phyloP scores from a whole-genome alignment of 2,888 invertebrate genomes.

The Phengaris arion region DNA sequence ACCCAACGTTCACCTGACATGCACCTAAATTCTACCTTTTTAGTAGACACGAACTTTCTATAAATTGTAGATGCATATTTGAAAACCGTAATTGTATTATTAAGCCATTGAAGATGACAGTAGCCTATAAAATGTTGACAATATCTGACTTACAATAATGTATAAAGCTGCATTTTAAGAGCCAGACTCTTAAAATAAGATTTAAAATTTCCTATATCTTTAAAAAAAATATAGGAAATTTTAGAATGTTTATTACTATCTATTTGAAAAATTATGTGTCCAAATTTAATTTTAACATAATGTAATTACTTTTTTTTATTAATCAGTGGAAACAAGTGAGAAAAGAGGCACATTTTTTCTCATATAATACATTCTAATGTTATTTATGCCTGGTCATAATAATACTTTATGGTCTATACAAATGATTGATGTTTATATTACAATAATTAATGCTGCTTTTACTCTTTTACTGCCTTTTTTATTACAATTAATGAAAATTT shows the following conservation, averaged over 20 bases:
- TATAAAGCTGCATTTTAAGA: not conserved
- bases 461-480: constrained; percentile 16
- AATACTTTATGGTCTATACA: constrained; percentile 14
- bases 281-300: not conserved
- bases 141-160: not conserved
- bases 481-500: not conserved
- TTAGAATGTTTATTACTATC: not conserved
- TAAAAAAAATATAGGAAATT: not conserved
- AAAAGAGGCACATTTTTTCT: not conserved
- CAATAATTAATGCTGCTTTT: not conserved
- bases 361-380: constrained; percentile 5
- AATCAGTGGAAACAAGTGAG: not conserved
- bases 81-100: constrained; percentile 1
- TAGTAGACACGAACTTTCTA: not conserved
- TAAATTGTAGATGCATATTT: constrained; percentile 12
- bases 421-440: not conserved
- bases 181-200: no score
- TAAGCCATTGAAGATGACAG: not conserved
- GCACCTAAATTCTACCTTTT: constrained; percentile 5
- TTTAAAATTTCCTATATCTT: no score
- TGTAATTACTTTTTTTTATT: not conserved
- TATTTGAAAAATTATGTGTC: not conserved
- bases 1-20: not conserved
- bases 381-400: constrained; percentile 2
- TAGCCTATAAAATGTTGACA: not conserved